A percentile compares a stretch with the other conserved stretches of the same genome.
Conservation (phyloP, 1,140 invertebrate species). For the Cryptotermes secundus region DNA sequence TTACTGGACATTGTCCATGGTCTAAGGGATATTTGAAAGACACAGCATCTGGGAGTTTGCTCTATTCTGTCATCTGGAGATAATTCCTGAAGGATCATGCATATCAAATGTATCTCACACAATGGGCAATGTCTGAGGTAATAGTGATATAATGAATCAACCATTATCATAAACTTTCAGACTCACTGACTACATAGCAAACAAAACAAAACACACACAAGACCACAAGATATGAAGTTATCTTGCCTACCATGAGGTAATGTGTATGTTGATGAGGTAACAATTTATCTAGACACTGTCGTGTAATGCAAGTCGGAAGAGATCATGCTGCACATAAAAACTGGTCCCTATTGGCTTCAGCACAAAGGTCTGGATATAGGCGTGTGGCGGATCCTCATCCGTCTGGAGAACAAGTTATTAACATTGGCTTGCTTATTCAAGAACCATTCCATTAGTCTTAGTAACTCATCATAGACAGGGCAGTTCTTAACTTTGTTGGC, state of each 20-base stretch:
- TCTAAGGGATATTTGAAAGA: too few relatives aligned
- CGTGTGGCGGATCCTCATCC: conserved; percentile 88
- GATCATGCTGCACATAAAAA: conserved; percentile 89
- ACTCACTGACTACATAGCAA: not conserved
- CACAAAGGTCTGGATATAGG: conserved; percentile 89
- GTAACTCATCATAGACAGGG: too few relatives aligned
- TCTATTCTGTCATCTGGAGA: too few relatives aligned
- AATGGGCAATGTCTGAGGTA: too few relatives aligned
- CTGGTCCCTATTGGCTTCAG: conserved; percentile 80
- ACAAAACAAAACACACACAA: conserved; percentile 31
- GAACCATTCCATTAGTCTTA: conserved; percentile 42
- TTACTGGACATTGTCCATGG: too few relatives aligned
- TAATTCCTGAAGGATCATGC: too few relatives aligned
- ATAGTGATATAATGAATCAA: too few relatives aligned
- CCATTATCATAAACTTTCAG: too few relatives aligned
- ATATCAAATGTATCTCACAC: too few relatives aligned
- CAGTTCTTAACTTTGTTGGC: too few relatives aligned
- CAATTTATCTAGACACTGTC: conserved; percentile 58
- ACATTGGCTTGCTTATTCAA: conserved; percentile 37
- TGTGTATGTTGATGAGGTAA: conserved; percentile 40
- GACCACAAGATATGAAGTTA: conserved; percentile 34
- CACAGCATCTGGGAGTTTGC: too few relatives aligned
- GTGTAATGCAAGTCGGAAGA: conserved; percentile 85
- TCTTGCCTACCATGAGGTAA: conserved; percentile 46
- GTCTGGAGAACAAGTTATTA: conserved; percentile 60